Conservation (phyloP, 2,113 vertebrate species). For the Motacilla alba region DNA sequence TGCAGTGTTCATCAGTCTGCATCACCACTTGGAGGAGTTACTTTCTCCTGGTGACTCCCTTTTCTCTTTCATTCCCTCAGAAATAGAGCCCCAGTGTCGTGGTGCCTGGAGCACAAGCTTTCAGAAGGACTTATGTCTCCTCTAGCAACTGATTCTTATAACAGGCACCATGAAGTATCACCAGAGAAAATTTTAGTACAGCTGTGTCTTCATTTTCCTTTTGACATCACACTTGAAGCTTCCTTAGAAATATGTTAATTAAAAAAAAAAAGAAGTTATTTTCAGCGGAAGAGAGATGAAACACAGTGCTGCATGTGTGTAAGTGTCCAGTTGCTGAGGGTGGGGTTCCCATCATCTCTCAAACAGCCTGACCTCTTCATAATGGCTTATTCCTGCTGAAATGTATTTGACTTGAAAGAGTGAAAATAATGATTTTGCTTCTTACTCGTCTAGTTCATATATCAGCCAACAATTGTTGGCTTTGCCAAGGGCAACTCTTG, state of each 20-base stretch:
- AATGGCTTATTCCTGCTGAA: neutral
- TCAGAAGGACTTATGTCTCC: neutral
- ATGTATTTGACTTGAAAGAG: neutral
- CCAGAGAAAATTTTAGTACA: neutral
- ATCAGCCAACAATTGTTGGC: neutral
- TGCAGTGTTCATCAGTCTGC: neutral
- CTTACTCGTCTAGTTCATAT: neutral
- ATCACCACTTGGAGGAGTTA: neutral
- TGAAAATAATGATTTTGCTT: neutral
- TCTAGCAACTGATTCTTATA: neutral
- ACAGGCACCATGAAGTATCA: neutral
- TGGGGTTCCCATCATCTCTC: neutral
- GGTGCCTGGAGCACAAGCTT: neutral
- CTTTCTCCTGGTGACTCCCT: neutral
- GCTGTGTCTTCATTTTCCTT: neutral
- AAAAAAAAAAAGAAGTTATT: neutral
- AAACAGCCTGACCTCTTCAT: neutral
- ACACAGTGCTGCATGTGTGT: fast-evolving
- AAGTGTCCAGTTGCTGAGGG: neutral
- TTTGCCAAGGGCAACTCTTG: neutral
- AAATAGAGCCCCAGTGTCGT: neutral
- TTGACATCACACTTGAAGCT: neutral
- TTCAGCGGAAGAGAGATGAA: neutral
- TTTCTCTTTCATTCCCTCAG: neutral
- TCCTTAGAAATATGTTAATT: neutral